Percentiles rank a stretch among this genome's conserved stretches.
Conservation (phyloP, 2,113 vertebrate species). For the Zapus hudsonius region DNA sequence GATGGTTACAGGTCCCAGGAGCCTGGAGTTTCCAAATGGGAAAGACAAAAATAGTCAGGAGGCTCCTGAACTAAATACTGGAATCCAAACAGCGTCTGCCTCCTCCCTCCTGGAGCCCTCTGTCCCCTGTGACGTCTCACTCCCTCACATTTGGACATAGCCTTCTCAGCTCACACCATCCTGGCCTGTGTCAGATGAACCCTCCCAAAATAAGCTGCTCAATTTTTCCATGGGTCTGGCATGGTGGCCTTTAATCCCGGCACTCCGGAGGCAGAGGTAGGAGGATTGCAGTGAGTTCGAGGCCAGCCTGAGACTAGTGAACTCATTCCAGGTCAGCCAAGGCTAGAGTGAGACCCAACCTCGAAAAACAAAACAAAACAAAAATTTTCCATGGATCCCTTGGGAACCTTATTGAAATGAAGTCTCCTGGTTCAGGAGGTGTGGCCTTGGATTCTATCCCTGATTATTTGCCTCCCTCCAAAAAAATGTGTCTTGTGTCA, state of each 20-base stretch:
- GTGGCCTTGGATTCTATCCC: background rate
- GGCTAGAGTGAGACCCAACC: too few relatives aligned
- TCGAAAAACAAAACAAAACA: too few relatives aligned
- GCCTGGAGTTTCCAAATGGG: slow-evolving; percentile 47
- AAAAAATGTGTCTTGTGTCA: background rate
- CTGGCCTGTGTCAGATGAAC: background rate
- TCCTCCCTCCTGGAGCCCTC: background rate
- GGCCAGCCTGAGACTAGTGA: too few relatives aligned
- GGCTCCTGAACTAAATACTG: slow-evolving; percentile 46
- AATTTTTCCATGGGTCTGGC: background rate
- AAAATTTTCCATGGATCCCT: too few relatives aligned
- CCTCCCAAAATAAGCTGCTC: background rate
- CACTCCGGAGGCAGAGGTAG: too few relatives aligned
- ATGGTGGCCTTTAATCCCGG: too few relatives aligned
- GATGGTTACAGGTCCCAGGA: slow-evolving; percentile 55
- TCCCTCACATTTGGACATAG: background rate
- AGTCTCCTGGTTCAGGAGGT: background rate
- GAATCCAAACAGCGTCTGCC: background rate
- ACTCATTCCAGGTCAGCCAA: too few relatives aligned
- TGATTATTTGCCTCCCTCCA: too few relatives aligned
- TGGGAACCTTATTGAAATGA: slow-evolving; percentile 1
- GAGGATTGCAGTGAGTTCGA: too few relatives aligned
- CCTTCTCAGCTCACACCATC: background rate
- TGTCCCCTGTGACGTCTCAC: background rate
- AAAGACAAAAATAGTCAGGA: slow-evolving; percentile 63